Conservation (phyloP, 2,797 vertebrate genomes). For the Echiichthys vipera region DNA sequence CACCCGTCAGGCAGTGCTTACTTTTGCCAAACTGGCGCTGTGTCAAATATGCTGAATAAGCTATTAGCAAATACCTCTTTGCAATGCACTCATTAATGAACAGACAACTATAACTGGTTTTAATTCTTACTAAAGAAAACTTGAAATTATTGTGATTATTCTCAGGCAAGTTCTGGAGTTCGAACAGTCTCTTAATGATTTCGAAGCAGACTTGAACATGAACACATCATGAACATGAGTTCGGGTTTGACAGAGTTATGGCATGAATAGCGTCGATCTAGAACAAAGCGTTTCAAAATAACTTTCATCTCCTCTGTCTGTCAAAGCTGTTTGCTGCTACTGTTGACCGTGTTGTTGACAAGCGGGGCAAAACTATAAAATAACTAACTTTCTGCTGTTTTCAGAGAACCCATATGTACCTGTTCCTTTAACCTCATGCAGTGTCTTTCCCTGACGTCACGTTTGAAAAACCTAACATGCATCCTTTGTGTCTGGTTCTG, state of each 20-base stretch:
- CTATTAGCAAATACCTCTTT: neutral
- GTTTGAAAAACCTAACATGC: no score
- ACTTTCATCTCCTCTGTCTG: neutral
- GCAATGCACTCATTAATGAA: no score
- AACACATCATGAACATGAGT: no score
- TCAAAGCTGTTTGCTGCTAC: no score
- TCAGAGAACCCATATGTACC: no score
- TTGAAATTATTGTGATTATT: neutral
- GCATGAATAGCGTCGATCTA: neutral
- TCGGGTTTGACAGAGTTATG: neutral
- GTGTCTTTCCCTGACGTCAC: no score
- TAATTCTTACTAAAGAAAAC: neutral
- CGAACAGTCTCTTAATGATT: neutral
- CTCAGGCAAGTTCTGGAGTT: neutral
- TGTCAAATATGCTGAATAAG: neutral
- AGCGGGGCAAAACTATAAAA: no score
- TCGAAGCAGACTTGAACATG: no score
- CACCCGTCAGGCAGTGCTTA: neutral
- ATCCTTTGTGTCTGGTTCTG: no score
- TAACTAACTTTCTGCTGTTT: no score
- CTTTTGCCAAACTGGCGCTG: neutral
- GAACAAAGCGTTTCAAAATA: neutral
- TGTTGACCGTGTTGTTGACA: no score
- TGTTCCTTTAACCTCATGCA: no score
- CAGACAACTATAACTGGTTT: neutral